Base-by-base conservation (phyloP, 2,888 invertebrate species). In the Drosophila subquinaria region DNA sequence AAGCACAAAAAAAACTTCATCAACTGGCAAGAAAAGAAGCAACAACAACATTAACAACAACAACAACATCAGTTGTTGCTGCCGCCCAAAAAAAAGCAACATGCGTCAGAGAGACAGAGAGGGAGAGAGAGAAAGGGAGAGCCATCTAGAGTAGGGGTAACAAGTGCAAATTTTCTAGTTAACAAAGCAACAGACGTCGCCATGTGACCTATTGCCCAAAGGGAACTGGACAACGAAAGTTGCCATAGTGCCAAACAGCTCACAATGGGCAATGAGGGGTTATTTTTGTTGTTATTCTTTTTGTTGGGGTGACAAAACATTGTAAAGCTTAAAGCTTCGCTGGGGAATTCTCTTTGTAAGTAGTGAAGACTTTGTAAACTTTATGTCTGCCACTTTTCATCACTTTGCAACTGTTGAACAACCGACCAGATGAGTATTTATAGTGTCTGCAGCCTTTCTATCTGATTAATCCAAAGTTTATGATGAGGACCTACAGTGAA, bases 101-200 rank as follows among this genome's bases (percentile, higher is more conserved):
- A 47, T 1, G 20, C 10, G 36, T 43, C n/a, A 9, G 20, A 15
- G 11, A n/a, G n/a, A 10, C 1, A n/a, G 13, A 36, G 11, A 23
- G 13, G 15, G n/a, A 9, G 20, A 33, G 20, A 3, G 33, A 6
- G 13, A n/a, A 11, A n/a, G 4, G 11, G 8, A 10, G 15, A 35
- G 27, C 4, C 8, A 10, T 13, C 11, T 53, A 1, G 15, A 11
- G 10, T 30, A 40, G 42, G 38, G 38, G 15, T 11, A 43, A 15
- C 43, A 72, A 72, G 53, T 72, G 72, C 51, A 72, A 72, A 72
- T 72, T 65, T 72, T 51, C 66, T 36, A 72, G 59, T 55, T 43
- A 61, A 73, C 67, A 73, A 60, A 42, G 56, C 35, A 66, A 43
- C 43, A 20, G 59, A 43, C 60, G 60, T 51, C 60, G 51, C 43